Evolutionary conservation across 2,888 invertebrate species (phyloP), one percentile per base, ranked within the genome.

Genomic region (Andrena dorsata): DNA sequence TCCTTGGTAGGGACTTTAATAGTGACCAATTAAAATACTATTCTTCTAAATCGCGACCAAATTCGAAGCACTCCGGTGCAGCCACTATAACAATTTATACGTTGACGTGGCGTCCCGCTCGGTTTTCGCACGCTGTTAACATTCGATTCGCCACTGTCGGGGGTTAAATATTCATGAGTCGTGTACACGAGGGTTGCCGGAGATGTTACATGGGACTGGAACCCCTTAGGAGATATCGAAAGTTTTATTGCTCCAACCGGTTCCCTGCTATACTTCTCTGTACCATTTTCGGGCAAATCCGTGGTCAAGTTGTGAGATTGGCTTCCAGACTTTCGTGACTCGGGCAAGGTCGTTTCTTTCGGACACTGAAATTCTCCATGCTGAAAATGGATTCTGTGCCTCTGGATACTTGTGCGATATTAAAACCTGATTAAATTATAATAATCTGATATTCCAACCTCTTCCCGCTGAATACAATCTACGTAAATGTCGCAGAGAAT

Each of bases 91-190:
- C 16, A 47, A 16, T 61, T 61, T 61, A 41, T 64, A 20, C 49
- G 30, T 51, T 30, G 30, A 30, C 58, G 49, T 47, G 56, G 47
- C 47, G n/a, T 71, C 66, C 35, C 49, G 23, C 58, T 58, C 58
- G 83, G 78, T 83, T 88, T 87, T 87, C 84, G 86, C 86, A 85
- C 84, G 85, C 84, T 82, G 86, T 88, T 89, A 86, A 84, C 81
- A 82, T 83, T 83, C 86, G 86, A 86, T 88, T 86, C 84, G 77
- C 89, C 86, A 65, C 83, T 70, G 69, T 53, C 72, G 60, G 41
- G 77, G 83, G 90, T 90, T 90, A 90, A 90, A 89, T 90, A 90
- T 90, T 90, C 90, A 90, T 89, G 87, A 90, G 77, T 32, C 81
- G 74, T 81, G 82, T 82, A 70, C 76, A 80, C 76, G 41, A 76